Evolutionary conservation across 2,113 vertebrate species (phyloP), one percentile per base, ranked within the genome.

Genomic region (Gopherus flavomarginatus): DNA sequence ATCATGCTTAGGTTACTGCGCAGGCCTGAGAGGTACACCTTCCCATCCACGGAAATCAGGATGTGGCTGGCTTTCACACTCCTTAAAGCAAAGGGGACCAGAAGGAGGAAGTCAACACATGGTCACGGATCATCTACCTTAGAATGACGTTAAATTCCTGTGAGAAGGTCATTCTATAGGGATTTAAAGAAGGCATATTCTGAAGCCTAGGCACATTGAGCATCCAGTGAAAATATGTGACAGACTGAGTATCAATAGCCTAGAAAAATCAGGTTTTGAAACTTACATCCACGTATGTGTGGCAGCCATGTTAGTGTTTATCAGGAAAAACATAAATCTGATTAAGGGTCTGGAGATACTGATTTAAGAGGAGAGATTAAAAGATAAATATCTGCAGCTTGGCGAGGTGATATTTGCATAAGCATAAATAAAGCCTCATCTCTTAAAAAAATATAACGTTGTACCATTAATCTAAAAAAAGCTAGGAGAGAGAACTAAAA

Each of bases 21-120:
- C 52, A 99, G 98, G 52, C 99, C 99, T 4, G 99, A 99, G 85
- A 99, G 99, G 97, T 98, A 99, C 1, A 99, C 99, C 98, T 99
- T 99, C 22, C 99, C 99, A 1, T 99, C 99, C 0, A 98, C 98
- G 2, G 99, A 99, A 97, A 99, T 99, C 97, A 99, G 98, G 94
- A 99, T 98, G 29, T 99, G 99, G 98, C 99, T 99, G 89, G 99
- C 99, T 97, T 99, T 99, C 97, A 99, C 99, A 35, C 99, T 99
- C 98, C 99, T 99, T 81, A 49, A 72, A 42, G 54, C 52, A 54
- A 78, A 10, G 90, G 78, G 19, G 54, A 75, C 47, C 80, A 56
- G 88, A 54, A 57, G 53, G 87, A 81, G 87, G 11, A 84, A 72
- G 38, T 7, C 50, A 17, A 3, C 85, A 14, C 0, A 90, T 22